Conservation (phyloP, 2,113 vertebrate genomes). For the Corythaixoides concolor region DNA sequence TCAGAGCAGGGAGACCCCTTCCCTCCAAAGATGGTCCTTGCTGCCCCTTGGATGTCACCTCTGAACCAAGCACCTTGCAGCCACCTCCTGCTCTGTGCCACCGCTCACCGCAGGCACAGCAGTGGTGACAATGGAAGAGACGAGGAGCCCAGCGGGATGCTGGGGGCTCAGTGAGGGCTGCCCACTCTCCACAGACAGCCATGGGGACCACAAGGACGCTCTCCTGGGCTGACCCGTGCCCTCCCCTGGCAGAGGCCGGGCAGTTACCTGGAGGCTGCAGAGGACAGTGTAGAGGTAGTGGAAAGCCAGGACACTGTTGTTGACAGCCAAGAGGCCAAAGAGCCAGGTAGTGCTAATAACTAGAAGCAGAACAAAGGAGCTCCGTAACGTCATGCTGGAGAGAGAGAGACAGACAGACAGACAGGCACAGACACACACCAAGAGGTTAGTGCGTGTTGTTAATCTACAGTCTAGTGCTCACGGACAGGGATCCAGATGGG, state of each 20-base stretch:
- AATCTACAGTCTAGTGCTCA: conserved; percentile 8
- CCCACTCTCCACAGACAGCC: neutral
- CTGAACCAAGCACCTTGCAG: neutral
- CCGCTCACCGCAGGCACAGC: neutral
- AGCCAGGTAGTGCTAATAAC: conserved; percentile 95
- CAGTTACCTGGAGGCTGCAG: conserved; percentile 91
- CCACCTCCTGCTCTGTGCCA: neutral
- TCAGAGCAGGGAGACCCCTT: neutral
- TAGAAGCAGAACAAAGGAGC: conserved; percentile 92
- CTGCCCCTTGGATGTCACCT: neutral
- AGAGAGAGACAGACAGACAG: conserved; percentile 59
- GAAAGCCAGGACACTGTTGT: conserved; percentile 97
- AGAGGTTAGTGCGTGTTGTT: conserved; percentile 48
- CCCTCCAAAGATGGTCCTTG: neutral
- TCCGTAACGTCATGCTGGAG: conserved; percentile 88
- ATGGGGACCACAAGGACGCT: neutral
- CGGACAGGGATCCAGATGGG: conserved; percentile 35
- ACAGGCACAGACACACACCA: conserved; percentile 30
- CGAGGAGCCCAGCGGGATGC: neutral
- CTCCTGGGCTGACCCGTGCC: neutral
- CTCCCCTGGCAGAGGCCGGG: neutral
- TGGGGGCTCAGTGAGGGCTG: neutral
- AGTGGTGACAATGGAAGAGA: neutral
- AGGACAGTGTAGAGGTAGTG: conserved; percentile 96
- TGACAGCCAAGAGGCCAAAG: conserved; percentile 96